These are phyloP conservation scores for Natator depressus DNA, from an alignment of 2,113 vertebrate species.

Conservation along the genomic window DNA sequence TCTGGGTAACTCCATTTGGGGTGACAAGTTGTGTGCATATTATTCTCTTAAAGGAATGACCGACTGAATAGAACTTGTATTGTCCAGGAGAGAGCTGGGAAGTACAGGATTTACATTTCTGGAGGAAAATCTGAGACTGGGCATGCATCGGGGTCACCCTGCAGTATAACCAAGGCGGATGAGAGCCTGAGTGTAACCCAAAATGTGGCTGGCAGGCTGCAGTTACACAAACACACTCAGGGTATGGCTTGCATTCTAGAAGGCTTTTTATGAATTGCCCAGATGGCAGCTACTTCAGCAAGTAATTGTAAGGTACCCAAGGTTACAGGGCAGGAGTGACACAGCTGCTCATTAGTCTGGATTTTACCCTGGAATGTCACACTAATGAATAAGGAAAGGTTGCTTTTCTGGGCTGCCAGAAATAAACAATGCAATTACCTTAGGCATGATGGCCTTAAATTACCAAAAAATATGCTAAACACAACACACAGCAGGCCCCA, in stretches of 20 bases:
- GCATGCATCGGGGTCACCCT: neutral
- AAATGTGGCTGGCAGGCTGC: neutral
- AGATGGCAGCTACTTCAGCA: neutral
- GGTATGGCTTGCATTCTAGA: neutral
- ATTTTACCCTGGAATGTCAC: neutral
- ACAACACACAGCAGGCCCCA: no score
- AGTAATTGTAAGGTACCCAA: neutral
- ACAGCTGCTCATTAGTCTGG: neutral
- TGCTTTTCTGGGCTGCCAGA: neutral
- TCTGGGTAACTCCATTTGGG: neutral
- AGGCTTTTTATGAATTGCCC: neutral
- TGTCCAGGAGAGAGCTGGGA: neutral
- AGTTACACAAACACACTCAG: neutral
- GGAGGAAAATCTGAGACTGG: neutral
- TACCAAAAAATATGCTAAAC: neutral
- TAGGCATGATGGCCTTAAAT: neutral
- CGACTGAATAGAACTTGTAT: neutral
- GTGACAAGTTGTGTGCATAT: neutral
- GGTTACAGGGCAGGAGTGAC: neutral
- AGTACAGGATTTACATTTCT: neutral
- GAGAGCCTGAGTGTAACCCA: neutral
- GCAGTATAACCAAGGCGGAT: neutral
- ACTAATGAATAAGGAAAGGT: neutral
- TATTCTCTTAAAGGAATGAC: neutral
- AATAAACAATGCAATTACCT: neutral